phyloP scores from a whole-genome alignment of 1,140 invertebrate species.

The Lordiphosa mommai region DNA sequence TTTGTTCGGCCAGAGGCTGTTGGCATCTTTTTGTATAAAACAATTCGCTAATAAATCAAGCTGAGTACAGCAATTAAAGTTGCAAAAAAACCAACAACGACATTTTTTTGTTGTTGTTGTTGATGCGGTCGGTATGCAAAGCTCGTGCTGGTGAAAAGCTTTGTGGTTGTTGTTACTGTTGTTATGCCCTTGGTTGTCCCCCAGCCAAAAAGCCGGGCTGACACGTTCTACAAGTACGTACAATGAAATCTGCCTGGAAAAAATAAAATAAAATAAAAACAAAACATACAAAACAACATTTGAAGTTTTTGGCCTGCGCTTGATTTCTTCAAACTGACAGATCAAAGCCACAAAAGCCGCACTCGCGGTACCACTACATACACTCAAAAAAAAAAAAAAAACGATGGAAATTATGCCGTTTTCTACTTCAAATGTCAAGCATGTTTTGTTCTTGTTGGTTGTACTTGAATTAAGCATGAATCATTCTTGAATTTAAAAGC shows the following conservation, averaged over 20 bases:
- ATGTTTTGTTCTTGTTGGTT: no score
- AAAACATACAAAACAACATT: conserved; percentile 46
- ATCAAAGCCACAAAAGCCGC: conserved; percentile 70
- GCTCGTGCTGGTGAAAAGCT: conserved; percentile 50
- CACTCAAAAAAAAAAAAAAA: neutral
- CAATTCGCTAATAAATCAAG: conserved; percentile 77
- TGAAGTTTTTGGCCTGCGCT: conserved; percentile 74
- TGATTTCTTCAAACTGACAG: conserved; percentile 78
- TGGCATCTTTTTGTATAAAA: conserved; percentile 64
- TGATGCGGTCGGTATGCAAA: conserved; percentile 40
- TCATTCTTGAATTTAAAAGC: no score
- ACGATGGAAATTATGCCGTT: no score
- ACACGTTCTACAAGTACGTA: conserved; percentile 59
- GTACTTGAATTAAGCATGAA: no score
- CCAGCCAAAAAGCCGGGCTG: conserved; percentile 54
- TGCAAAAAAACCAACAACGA: conserved; percentile 66
- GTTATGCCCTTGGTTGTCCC: conserved; percentile 66
- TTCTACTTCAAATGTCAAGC: no score
- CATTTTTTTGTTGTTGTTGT: conserved; percentile 38
- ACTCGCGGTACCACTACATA: conserved; percentile 10
- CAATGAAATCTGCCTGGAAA: conserved; percentile 14
- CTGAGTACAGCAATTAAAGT: conserved; percentile 77
- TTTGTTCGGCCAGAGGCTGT: conserved; percentile 26
- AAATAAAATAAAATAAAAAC: conserved; percentile 12
- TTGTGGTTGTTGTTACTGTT: conserved; percentile 34